Percentiles rank a stretch among this genome's conserved stretches.
Evolutionary conservation across 2,888 invertebrate species (phyloP).

Genomic region (Atherix ibis): DNA sequence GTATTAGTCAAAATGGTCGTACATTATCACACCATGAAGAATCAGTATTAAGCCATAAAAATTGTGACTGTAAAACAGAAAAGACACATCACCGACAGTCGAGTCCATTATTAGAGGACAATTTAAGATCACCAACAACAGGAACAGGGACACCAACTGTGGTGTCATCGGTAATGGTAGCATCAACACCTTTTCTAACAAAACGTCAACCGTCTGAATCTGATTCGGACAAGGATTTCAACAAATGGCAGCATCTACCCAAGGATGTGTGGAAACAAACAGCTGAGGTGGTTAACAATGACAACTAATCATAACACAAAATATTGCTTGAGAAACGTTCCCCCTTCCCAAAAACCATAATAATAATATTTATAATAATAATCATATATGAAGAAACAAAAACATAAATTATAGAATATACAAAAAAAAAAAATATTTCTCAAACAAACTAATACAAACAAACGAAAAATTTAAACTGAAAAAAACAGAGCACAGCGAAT

Average conservation of each 20-base stretch:
- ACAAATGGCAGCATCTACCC: slow-evolving; percentile 57
- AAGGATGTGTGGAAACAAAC: slow-evolving; percentile 69
- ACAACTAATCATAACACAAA: too few species aligned
- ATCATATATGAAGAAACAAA: neutral
- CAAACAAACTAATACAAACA: too few species aligned
- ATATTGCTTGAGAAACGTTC: too few species aligned
- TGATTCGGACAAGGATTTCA: slow-evolving; percentile 6
- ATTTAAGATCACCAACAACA: neutral
- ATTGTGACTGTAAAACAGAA: slow-evolving; percentile 7
- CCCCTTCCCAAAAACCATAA: neutral
- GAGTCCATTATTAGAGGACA: slow-evolving; percentile 1
- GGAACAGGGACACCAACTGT: too few species aligned
- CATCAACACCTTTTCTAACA: too few species aligned
- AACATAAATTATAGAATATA: neutral
- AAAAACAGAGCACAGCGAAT: too few species aligned
- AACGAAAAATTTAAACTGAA: too few species aligned
- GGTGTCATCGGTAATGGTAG: too few species aligned
- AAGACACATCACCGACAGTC: neutral
- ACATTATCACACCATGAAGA: too few species aligned
- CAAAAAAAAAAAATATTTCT: too few species aligned
- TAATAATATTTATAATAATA: neutral
- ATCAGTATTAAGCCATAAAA: slow-evolving; percentile 6
- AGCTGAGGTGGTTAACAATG: slow-evolving; percentile 44
- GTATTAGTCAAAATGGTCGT: too few species aligned
- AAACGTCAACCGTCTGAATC: slow-evolving; percentile 9